These are phyloP conservation scores for Lagorchestes hirsutus DNA, from an alignment of 2,797 vertebrate genomes.

Conservation along the genomic window DNA sequence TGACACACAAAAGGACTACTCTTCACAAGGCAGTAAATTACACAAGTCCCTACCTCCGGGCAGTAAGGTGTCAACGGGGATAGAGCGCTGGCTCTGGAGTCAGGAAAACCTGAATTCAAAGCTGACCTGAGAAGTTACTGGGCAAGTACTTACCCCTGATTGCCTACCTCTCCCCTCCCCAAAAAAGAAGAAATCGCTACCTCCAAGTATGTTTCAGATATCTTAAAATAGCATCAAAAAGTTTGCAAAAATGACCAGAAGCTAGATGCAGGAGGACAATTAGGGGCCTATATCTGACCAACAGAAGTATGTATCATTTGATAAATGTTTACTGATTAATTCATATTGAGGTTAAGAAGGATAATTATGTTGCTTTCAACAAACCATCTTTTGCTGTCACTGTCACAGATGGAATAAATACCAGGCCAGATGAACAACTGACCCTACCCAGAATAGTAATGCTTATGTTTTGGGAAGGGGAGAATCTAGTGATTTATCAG, in stretches of 20 bases:
- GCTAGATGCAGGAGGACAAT: not conserved
- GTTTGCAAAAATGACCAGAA: not conserved
- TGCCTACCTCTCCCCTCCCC: not conserved
- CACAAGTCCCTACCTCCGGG: not conserved
- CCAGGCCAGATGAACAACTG: not conserved
- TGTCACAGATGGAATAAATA: not conserved
- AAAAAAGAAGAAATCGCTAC: not conserved
- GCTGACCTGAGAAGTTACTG: not conserved
- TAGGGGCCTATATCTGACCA: not conserved
- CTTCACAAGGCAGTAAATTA: not conserved
- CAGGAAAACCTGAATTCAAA: not conserved
- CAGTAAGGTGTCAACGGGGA: too few relatives aligned
- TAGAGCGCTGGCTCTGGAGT: not conserved
- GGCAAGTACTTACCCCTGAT: not conserved
- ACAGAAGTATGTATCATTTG: not conserved
- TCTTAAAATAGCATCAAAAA: not conserved
- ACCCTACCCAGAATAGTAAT: not conserved
- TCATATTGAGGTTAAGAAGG: not conserved
- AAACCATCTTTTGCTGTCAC: not conserved
- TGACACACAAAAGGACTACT: slow-evolving; percentile 1
- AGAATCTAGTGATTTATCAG: not conserved
- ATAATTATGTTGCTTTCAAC: not conserved
- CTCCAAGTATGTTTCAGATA: not conserved
- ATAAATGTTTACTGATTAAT: not conserved
- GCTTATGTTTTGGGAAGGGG: not conserved